Evolutionary conservation across 2,113 vertebrate species (phyloP).

Genomic region (Riparia riparia): DNA sequence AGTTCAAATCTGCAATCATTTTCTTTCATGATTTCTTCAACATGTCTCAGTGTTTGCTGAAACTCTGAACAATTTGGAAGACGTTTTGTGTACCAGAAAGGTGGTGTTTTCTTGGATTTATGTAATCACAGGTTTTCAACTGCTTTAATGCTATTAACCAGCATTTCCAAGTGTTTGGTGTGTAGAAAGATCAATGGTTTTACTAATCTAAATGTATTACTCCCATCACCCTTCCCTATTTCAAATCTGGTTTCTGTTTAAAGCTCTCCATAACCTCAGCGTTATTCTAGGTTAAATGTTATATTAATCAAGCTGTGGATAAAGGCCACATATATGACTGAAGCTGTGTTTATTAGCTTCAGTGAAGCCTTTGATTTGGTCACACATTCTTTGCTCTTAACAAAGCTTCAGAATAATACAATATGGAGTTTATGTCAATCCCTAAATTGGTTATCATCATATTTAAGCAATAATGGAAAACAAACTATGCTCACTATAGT

Average conservation of each 20-base stretch:
- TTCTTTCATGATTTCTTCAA: conserved; percentile 44
- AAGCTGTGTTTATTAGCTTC: conserved; percentile 72
- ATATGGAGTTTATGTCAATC: conserved; percentile 47
- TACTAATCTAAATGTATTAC: conserved; percentile 63
- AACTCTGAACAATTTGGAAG: not conserved
- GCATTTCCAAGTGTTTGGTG: conserved; percentile 50
- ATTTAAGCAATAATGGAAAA: conserved; percentile 51
- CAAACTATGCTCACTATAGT: conserved; percentile 1
- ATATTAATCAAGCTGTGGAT: conserved; percentile 76
- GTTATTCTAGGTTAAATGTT: conserved; percentile 69
- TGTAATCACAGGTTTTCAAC: conserved; percentile 12
- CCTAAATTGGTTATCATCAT: conserved; percentile 54
- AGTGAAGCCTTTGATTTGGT: conserved; percentile 67
- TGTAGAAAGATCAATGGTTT: conserved; percentile 59
- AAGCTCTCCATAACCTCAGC: conserved; percentile 68
- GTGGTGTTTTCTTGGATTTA: conserved; percentile 47
- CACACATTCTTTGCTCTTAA: conserved; percentile 69
- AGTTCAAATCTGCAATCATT: not conserved
- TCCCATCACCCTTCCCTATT: conserved; percentile 15
- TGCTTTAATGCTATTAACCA: conserved; percentile 43
- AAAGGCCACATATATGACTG: conserved; percentile 68
- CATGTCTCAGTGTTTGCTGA: not conserved
- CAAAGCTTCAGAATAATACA: conserved; percentile 61
- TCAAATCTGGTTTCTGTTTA: conserved; percentile 73
- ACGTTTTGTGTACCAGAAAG: not conserved